Base-by-base conservation (phyloP, 1,140 invertebrate species). In the Platorchestia sp. region DNA sequence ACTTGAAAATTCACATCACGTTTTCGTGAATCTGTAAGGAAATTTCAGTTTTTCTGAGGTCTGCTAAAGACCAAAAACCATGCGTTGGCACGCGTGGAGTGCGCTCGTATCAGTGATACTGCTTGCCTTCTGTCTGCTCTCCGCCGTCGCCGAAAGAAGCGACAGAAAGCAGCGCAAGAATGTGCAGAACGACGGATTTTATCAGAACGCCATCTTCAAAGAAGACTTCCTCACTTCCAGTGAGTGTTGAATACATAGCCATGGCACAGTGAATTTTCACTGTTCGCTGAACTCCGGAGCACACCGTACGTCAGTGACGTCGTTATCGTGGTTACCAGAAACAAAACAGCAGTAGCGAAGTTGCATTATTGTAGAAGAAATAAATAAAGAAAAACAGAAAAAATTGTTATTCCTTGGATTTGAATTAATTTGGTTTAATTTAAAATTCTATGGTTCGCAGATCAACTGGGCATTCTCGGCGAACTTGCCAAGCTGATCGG, bases 101-200 rank as follows among this genome's bases (percentile, higher is more conserved):
- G 22, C n/a, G 41, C 27, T 89, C 5, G 41, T 89, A 44, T 44
- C 43, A 42, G 41, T 89, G 41, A 89, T 89, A 41, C 87, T 89
- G 41, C 14, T 75, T 89, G 87, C 41, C 41, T 44, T 89, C 87
- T 42, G 87, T 14, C 87, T 89, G 36, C 7, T 89, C 27, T 89
- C n/a, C 0, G 41, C 27, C 27, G 41, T 89, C n/a, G 36, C 87
- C 41, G 41, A 89, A 41, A 43, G 42, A 89, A 89, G 59, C 36
- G 59, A 75, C 27, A 1, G 27, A 75, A 7, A 7, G 41, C 87
- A 89, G 87, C 7, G n/a, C 87, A 41, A 89, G 36, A 89, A 36
- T 75, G 59, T 75, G 59, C 59, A 75, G 27, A 89, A 89, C 87
- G 87, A 89, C 10, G 87, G 87, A 44, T 89, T 42, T 89, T 89